Percentiles rank a stretch among this genome's conserved stretches.
Evolutionary conservation across 2,888 invertebrate species (phyloP).

Genomic region (Parascotia fuliginaria): DNA sequence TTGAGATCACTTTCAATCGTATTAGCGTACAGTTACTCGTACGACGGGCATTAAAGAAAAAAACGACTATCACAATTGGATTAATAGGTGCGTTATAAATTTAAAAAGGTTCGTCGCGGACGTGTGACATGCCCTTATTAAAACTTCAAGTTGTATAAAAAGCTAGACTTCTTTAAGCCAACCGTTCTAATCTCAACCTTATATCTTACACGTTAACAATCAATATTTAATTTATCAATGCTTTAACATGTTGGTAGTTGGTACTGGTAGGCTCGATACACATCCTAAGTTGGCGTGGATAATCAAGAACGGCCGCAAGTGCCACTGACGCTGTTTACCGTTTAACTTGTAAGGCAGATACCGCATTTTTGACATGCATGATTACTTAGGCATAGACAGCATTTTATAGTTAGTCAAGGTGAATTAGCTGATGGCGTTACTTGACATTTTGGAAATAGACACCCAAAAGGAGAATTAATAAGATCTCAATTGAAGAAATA

Average conservation of each 20-base stretch:
- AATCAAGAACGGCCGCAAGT: slow-evolving; percentile 66
- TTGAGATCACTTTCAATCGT: slow-evolving; percentile 6
- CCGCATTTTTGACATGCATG: slow-evolving; percentile 12
- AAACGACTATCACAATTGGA: slow-evolving; percentile 52
- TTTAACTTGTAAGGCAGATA: slow-evolving; percentile 45
- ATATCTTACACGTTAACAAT: slow-evolving; percentile 8
- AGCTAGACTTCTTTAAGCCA: slow-evolving; percentile 16
- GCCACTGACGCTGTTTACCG: slow-evolving; percentile 59
- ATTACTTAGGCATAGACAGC: slow-evolving; percentile 1
- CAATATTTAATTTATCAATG: background rate
- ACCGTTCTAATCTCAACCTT: slow-evolving; percentile 23
- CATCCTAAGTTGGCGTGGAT: slow-evolving; percentile 73
- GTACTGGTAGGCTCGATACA: slow-evolving; percentile 25
- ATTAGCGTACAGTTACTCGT: slow-evolving; percentile 23
- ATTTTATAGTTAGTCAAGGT: too few relatives aligned
- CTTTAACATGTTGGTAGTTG: slow-evolving; percentile 10
- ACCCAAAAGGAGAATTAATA: too few relatives aligned
- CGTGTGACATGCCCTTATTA: slow-evolving; percentile 62
- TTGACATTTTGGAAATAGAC: too few relatives aligned
- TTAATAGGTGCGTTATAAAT: slow-evolving; percentile 56
- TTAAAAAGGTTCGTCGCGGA: slow-evolving; percentile 52
- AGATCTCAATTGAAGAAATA: too few relatives aligned
- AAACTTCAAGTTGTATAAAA: slow-evolving; percentile 50
- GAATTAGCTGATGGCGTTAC: too few relatives aligned
- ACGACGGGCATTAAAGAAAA: slow-evolving; percentile 23